Evolutionary conservation across 2,797 vertebrate genomes (phyloP).

Genomic region (Synaphobranchus kaupii): DNA sequence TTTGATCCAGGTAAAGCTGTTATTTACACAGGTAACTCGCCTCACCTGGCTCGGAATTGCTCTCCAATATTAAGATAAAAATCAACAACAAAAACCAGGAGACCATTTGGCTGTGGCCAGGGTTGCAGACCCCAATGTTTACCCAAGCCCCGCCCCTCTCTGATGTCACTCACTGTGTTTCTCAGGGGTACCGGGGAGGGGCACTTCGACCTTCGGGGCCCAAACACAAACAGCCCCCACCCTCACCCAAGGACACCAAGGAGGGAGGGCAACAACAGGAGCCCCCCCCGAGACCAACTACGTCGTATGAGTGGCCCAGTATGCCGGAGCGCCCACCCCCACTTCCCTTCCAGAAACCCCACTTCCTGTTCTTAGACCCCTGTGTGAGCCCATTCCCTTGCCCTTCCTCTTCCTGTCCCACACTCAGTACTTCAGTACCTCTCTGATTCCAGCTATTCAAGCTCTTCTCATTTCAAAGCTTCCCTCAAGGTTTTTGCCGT

Average conservation of each 20-base stretch:
- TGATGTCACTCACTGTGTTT: constrained; percentile 2
- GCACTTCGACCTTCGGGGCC: constrained; percentile 67
- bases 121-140: too few relatives aligned
- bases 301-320: constrained; percentile 73
- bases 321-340: not conserved
- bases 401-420: not conserved
- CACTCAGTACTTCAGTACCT: not conserved
- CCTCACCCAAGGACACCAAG: constrained; percentile 71
- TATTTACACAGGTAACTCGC: too few relatives aligned
- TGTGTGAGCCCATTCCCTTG: not conserved
- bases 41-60: too few relatives aligned
- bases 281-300: constrained; percentile 86
- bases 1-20: too few relatives aligned
- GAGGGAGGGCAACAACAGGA: constrained; percentile 59
- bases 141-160: not conserved
- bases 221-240: constrained; percentile 72
- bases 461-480: not conserved
- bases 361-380: constrained; percentile 18
- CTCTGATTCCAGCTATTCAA: not conserved
- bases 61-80: too few relatives aligned
- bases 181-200: constrained; percentile 78
- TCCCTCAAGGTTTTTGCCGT: not conserved
- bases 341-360: not conserved
- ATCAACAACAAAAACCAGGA: too few relatives aligned
- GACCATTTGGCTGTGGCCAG: too few relatives aligned